phyloP scores from a whole-genome alignment of 2,113 vertebrate species.

The Eleginops maclovinus region DNA sequence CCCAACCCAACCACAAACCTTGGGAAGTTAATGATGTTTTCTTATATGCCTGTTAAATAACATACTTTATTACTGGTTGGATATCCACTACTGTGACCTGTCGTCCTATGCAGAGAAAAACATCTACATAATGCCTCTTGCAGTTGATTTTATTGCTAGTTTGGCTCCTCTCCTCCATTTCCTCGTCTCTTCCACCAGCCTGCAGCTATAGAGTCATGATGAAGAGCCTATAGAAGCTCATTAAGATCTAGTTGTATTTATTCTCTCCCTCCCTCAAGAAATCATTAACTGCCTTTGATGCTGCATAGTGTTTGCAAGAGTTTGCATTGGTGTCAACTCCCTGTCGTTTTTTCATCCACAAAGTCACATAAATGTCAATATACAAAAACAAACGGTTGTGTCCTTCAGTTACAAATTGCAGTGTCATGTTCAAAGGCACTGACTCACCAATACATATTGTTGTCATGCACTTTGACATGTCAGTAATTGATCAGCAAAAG shows the following conservation, averaged over 20 bases:
- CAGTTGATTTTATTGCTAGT: neutral
- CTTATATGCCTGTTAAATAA: neutral
- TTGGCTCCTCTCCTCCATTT: neutral
- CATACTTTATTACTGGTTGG: neutral
- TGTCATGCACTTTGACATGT: constrained; percentile 23
- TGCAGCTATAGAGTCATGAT: constrained; percentile 29
- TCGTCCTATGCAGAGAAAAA: neutral
- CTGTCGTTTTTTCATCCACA: neutral
- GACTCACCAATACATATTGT: neutral
- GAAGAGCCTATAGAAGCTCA: constrained; percentile 36
- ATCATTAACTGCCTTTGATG: constrained; percentile 43
- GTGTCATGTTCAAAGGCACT: constrained; percentile 19
- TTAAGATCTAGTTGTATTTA: constrained; percentile 46
- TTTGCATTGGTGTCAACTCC: constrained; percentile 4
- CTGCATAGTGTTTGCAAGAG: neutral
- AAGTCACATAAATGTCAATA: constrained; percentile 19
- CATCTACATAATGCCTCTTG: neutral
- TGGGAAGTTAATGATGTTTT: neutral
- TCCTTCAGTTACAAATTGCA: constrained; percentile 7
- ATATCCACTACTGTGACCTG: neutral
- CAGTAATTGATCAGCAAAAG: constrained; percentile 20
- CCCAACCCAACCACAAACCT: neutral
- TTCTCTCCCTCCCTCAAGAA: constrained; percentile 33
- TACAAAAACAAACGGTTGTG: no score
- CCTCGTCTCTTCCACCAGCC: constrained; percentile 14